phyloP scores from a whole-genome alignment of 1,140 invertebrate species.

The Dinothrombium tinctorium region DNA sequence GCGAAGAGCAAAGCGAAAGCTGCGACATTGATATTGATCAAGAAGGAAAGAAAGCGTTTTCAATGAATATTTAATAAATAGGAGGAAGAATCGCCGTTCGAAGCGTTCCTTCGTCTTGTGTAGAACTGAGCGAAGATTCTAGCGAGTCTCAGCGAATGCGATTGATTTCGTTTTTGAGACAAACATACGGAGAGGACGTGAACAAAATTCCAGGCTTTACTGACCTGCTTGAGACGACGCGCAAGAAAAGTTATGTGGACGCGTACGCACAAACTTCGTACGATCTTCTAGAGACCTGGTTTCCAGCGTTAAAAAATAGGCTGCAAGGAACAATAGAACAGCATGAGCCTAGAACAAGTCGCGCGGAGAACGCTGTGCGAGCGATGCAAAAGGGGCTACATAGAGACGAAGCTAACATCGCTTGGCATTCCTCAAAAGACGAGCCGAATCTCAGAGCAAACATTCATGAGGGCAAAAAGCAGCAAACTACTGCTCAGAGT shows the following conservation, averaged over 20 bases:
- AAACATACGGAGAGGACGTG: slow-evolving; percentile 10
- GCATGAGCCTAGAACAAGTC: neutral
- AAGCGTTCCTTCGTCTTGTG: too few relatives aligned
- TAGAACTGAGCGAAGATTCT: too few relatives aligned
- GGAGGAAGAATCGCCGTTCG: too few relatives aligned
- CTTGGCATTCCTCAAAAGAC: too few relatives aligned
- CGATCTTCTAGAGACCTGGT: slow-evolving; percentile 13
- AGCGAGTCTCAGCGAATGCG: slow-evolving; percentile 7
- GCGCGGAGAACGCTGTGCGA: neutral
- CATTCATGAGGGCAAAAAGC: too few relatives aligned
- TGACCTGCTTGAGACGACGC: slow-evolving; percentile 3
- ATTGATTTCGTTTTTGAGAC: slow-evolving; percentile 11
- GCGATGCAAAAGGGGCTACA: neutral
- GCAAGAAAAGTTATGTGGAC: slow-evolving; percentile 7
- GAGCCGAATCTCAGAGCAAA: too few relatives aligned
- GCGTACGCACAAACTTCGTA: slow-evolving; percentile 13
- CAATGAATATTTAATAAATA: too few relatives aligned
- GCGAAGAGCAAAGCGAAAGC: too few relatives aligned
- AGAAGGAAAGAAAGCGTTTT: too few relatives aligned
- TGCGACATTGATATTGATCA: too few relatives aligned
- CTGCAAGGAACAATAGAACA: neutral
- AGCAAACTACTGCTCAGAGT: too few relatives aligned
- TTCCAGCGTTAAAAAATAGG: slow-evolving; percentile 7
- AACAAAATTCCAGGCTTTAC: slow-evolving; percentile 11
- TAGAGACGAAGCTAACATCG: too few relatives aligned